Base-by-base conservation (phyloP, 2,113 vertebrate genomes). In the Hoplias malabaricus region DNA sequence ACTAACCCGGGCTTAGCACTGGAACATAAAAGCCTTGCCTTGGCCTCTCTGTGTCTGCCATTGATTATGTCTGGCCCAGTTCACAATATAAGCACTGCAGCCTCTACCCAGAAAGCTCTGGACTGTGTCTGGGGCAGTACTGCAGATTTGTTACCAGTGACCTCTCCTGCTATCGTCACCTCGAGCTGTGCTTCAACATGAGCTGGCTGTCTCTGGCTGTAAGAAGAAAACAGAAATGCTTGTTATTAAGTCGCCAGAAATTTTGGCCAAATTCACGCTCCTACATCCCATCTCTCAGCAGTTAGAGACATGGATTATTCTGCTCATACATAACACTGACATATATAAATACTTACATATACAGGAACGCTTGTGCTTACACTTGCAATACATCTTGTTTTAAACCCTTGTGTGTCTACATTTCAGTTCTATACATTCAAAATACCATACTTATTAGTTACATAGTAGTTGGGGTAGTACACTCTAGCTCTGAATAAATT, bases 281-380 rank as follows among this genome's bases (percentile, higher is more conserved):
- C n/a, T n/a, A n/a, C n/a, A n/a, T n/a, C n/a, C n/a, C 9, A 38
- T 34, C 25, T 69, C 66, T 14, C 6, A 29, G 34, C 69, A 56
- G 48, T 13, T 12, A 25, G 50, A 71, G 31, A 5, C 54, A 38
- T 56, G 38, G 69, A 71, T 71, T 70, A 71, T 54, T 16, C 33
- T 16, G 10, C 13, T 40, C 23, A 27, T 10, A 23, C 16, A 14
- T 38, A 57, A 42, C 50, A 11, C 2, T 50, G 46, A 2, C 42
- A 25, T 13, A 29, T 53, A n/a, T 54, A n/a, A 13, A 16, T 2
- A 46, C 11, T 53, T 53, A 31, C n/a, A 33, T 25, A 1, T 19
- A 71, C 1, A 19, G 33, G 46, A 50, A 13, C 5, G 11, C 38
- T 21, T 4, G 0, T 27, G 7, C 13, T 16, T 69, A 11, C 34